Evolutionary conservation across 2,113 vertebrate genomes (phyloP), one percentile per base, ranked within the genome.

Genomic region (Gallinago media): DNA sequence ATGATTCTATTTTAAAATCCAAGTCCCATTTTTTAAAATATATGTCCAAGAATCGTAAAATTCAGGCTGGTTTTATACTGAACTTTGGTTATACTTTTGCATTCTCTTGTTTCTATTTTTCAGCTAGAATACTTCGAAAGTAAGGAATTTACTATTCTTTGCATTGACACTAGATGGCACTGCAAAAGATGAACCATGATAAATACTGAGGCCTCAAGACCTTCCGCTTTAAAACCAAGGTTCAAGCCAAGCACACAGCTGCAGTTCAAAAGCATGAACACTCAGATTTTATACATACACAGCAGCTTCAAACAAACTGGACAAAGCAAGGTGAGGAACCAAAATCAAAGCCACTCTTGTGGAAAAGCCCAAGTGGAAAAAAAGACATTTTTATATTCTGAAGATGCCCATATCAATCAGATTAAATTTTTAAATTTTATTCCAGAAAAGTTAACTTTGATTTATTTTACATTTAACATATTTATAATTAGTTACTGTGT

Each of bases 131-230:
- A 26, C 8, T 36, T 15, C 19, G 56, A 75, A 70, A 74, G 34
- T 12, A 80, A 65, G 32, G 62, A 66, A n/a, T 20, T n/a, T 66
- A 6, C 65, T 92, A 32, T 90, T 74, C 82, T 58, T 77, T n/a
- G 42, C 46, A 40, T 19, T 40, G 85, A 94, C 96, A 92, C 63
- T 90, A 96, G 96, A 15, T 96, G 96, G 96, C 95, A 94, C 72
- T 92, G 76, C 75, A 90, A 67, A 80, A 63, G 59, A 52, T n/a
- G 32, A 84, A 27, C 59, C 7, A 2, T 1, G 23, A 16, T 9
- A 73, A 78, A 77, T 17, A 4, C 25, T 3, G 42, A 59, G 31
- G 5, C 14, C 27, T 63, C 77, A 49, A 8, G 3, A 21, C 4
- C 9, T 79, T 11, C 25, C 6, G 0, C 50, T 70, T 46, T 34